Evolutionary conservation across 2,888 invertebrate genomes (phyloP).

Genomic region (Xestoiulus laeticollis): DNA sequence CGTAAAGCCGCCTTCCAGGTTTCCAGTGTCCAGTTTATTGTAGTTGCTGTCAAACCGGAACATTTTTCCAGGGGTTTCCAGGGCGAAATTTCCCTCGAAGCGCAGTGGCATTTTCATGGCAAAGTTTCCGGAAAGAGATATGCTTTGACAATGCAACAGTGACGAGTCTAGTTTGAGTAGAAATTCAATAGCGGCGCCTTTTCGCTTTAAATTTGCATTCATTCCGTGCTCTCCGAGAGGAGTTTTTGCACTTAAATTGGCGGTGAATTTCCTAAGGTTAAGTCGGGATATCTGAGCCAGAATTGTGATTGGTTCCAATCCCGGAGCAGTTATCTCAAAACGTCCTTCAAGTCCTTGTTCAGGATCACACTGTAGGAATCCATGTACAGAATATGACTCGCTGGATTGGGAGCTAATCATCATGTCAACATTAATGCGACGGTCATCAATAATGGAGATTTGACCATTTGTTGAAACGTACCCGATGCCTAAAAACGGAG

Average conservation of each 20-base stretch:
- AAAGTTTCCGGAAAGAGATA: slow-evolving; percentile 20
- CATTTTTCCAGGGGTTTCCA: slow-evolving; percentile 46
- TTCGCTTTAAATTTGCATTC: slow-evolving; percentile 13
- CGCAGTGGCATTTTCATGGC: neutral
- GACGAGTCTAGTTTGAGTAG: slow-evolving; percentile 49
- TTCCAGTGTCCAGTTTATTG: neutral
- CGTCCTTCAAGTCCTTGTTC: neutral
- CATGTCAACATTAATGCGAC: neutral
- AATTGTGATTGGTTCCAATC: slow-evolving; percentile 20
- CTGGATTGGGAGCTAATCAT: slow-evolving; percentile 49
- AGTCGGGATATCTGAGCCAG: neutral
- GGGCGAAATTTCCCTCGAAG: slow-evolving; percentile 2
- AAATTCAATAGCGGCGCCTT: neutral
- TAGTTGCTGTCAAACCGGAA: slow-evolving; percentile 34
- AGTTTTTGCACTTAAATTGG: neutral
- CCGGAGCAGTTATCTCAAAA: slow-evolving; percentile 49
- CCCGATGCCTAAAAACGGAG: slow-evolving; percentile 57
- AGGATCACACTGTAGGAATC: slow-evolving; percentile 44
- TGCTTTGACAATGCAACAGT: slow-evolving; percentile 1
- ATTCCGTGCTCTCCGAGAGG: neutral
- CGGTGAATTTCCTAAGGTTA: neutral
- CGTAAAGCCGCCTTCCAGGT: neutral
- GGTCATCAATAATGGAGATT: neutral
- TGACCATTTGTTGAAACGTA: slow-evolving; percentile 50
- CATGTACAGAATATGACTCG: neutral